Conservation (phyloP, 2,113 vertebrate genomes). For the Lycaon pictus region DNA sequence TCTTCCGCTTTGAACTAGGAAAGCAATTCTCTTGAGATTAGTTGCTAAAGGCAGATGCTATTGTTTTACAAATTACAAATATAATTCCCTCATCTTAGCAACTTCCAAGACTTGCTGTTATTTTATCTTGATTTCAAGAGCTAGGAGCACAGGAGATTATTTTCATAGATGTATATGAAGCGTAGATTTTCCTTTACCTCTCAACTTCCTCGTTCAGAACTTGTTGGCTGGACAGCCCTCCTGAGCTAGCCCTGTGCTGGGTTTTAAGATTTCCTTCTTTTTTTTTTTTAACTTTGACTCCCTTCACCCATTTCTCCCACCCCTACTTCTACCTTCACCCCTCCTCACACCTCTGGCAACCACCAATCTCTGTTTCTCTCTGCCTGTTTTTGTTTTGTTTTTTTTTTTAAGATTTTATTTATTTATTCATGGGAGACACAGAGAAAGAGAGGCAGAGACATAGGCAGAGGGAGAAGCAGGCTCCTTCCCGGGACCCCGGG, state of each 20-base stretch:
- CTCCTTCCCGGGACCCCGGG: no score
- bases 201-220: not conserved
- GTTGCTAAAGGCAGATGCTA: slow-evolving; percentile 10
- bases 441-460: no score
- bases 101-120: not conserved
- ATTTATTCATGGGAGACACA: no score
- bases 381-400: not conserved
- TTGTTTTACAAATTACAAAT: slow-evolving; percentile 56
- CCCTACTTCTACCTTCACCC: not conserved
- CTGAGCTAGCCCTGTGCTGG: not conserved
- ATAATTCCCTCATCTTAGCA: not conserved
- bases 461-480: no score
- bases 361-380: not conserved
- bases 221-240: not conserved
- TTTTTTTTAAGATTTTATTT: no score
- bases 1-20: slow-evolving; percentile 4
- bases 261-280: not conserved
- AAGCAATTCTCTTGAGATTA: slow-evolving; percentile 36
- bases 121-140: slow-evolving; percentile 53
- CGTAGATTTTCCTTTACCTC: not conserved
- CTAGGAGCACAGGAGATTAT: not conserved
- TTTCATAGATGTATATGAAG: not conserved
- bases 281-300: not conserved
- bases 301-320: not conserved
- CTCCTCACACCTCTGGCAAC: not conserved